Conservation (phyloP, 2,797 vertebrate species). For the Darevskia nairensis region DNA sequence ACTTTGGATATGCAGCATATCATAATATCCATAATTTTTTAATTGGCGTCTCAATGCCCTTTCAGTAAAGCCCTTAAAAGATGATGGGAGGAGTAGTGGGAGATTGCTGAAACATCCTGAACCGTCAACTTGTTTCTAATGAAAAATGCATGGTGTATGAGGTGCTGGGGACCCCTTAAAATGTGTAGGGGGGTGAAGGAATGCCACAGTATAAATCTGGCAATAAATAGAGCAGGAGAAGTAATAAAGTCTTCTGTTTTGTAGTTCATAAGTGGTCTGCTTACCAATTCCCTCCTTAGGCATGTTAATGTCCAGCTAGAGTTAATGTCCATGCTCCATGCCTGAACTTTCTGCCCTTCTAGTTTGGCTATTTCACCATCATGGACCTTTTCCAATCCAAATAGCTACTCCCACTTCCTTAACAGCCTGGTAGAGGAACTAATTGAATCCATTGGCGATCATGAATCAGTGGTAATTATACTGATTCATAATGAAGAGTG, state of each 20-base stretch:
- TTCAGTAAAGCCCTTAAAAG: neutral
- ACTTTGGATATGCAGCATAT: neutral
- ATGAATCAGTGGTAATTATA: constrained; percentile 23
- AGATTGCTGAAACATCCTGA: neutral
- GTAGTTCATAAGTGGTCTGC: neutral
- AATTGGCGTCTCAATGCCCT: neutral
- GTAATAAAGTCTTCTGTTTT: neutral
- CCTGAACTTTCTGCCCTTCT: neutral
- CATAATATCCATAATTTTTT: neutral
- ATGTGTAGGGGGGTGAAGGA: neutral
- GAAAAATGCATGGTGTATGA: too few species aligned
- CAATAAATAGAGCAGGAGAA: neutral
- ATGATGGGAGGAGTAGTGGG: neutral
- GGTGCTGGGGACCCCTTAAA: neutral
- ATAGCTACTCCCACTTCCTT: neutral
- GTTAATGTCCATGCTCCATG: neutral
- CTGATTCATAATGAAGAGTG: neutral
- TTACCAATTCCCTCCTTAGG: neutral
- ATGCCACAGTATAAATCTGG: neutral
- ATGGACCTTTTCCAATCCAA: neutral
- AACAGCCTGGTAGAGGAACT: neutral
- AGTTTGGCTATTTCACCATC: neutral
- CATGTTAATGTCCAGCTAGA: neutral
- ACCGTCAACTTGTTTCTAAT: neutral
- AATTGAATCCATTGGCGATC: neutral